Conservation (phyloP, 2,113 vertebrate species). For the Orthochromis malagaraziensis region DNA sequence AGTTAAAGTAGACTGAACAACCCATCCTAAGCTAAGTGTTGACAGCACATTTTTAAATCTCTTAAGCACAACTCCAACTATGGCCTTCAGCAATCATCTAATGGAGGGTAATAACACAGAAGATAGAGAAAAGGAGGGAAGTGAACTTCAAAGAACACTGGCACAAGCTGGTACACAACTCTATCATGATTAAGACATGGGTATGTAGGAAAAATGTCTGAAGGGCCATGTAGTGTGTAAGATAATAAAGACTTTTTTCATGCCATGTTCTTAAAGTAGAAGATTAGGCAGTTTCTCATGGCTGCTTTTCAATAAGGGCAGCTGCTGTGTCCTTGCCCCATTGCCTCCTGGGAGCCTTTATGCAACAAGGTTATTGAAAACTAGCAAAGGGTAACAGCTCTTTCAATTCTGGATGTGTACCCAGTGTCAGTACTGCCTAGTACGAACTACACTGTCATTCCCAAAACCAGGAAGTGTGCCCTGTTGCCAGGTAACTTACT, state of each 20-base stretch:
- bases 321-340: background rate
- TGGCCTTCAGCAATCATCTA: background rate
- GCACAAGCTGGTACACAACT: background rate
- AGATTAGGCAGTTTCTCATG: background rate
- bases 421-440: background rate
- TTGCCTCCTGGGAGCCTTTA: background rate
- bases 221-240: background rate
- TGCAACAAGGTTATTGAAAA: constrained; percentile 8
- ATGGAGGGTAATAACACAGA: background rate
- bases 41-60: constrained; percentile 3
- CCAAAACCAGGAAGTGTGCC: background rate
- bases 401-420: background rate
- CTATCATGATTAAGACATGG: background rate
- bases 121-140: background rate
- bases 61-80: background rate
- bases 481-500: constrained; percentile 56
- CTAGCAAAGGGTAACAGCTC: background rate
- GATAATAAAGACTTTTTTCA: background rate
- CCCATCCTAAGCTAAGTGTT: background rate
- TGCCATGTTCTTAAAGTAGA: background rate
- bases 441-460: background rate
- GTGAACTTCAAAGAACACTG: background rate
- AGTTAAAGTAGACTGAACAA: background rate
- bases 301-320: background rate
- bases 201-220: background rate